These are phyloP conservation scores for Seira sanloemensis DNA, from an alignment of 2,888 invertebrate species.

Conservation along the genomic window DNA sequence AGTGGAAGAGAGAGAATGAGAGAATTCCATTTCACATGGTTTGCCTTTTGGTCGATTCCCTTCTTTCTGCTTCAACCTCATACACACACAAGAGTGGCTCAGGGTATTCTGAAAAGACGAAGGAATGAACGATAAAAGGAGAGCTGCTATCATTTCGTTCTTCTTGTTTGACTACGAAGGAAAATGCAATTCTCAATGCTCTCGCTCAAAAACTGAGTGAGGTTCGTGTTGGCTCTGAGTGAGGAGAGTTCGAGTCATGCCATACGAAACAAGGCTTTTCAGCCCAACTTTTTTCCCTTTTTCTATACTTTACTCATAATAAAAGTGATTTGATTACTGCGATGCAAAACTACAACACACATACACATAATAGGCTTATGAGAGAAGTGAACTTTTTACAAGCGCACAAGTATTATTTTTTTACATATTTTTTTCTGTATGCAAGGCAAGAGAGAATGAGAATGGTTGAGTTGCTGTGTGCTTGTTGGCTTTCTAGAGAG, in stretches of 20 bases:
- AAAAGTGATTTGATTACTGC: constrained; percentile 13
- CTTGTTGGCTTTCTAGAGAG: not conserved
- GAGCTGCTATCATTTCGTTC: constrained; percentile 12
- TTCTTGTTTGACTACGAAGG: not conserved
- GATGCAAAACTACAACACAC: not conserved
- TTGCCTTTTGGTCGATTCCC: not conserved
- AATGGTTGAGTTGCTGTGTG: too few relatives aligned
- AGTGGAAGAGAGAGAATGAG: not conserved
- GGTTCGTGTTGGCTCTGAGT: not conserved
- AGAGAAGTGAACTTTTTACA: not conserved
- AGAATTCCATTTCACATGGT: constrained; percentile 11
- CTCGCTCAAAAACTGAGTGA: not conserved
- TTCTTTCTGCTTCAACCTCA: not conserved
- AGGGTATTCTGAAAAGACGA: not conserved
- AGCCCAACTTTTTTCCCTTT: not conserved
- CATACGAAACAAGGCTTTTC: constrained; percentile 1
- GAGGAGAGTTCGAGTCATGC: not conserved
- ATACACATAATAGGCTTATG: not conserved
- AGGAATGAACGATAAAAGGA: constrained; percentile 16
- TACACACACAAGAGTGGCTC: not conserved
- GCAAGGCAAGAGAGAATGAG: not conserved
- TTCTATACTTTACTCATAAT: not conserved
- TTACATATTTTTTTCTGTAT: not conserved
- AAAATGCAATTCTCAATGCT: constrained; percentile 1
- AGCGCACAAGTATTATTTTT: too few relatives aligned